These are phyloP conservation scores for Steinernema carpocapsae DNA, from an alignment of 2,888 invertebrate species.

Conservation along the genomic window DNA sequence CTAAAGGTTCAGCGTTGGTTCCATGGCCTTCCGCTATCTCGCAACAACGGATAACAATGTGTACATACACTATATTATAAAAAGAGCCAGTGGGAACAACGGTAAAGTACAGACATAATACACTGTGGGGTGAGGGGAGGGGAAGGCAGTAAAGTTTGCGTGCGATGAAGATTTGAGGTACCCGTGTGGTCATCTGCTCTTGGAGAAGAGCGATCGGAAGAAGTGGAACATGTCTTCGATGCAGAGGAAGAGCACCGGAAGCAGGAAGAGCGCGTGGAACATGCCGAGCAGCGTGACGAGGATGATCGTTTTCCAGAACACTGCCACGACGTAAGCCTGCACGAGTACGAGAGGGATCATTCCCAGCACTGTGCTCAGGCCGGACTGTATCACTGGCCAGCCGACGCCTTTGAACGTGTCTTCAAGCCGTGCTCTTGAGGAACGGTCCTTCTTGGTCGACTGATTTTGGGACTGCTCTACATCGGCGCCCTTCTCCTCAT, in stretches of 20 bases:
- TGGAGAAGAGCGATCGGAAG: conserved; percentile 31
- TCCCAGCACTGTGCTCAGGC: conserved; percentile 51
- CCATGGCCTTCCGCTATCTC: conserved; percentile 7
- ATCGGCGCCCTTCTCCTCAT: neutral
- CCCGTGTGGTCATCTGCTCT: neutral
- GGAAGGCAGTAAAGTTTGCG: neutral
- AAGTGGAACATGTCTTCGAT: conserved; percentile 53
- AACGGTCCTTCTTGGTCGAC: conserved; percentile 41
- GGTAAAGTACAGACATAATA: too few species aligned
- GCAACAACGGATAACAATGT: conserved; percentile 21
- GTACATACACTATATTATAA: neutral
- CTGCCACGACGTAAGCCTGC: conserved; percentile 66
- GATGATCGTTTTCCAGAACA: conserved; percentile 67
- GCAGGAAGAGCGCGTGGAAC: conserved; percentile 63
- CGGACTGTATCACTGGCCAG: conserved; percentile 67
- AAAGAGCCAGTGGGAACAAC: neutral
- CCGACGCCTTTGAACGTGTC: conserved; percentile 63
- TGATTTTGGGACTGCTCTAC: neutral
- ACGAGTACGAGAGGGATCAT: conserved; percentile 66
- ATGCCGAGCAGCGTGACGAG: conserved; percentile 62
- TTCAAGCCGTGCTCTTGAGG: conserved; percentile 49
- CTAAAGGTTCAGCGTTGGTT: neutral
- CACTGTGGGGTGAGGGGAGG: neutral
- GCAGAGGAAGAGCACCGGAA: conserved; percentile 62
- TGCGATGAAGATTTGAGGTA: neutral